Evolutionary conservation across 2,888 invertebrate genomes (phyloP).

Genomic region (Anoplius nigerrimus): DNA sequence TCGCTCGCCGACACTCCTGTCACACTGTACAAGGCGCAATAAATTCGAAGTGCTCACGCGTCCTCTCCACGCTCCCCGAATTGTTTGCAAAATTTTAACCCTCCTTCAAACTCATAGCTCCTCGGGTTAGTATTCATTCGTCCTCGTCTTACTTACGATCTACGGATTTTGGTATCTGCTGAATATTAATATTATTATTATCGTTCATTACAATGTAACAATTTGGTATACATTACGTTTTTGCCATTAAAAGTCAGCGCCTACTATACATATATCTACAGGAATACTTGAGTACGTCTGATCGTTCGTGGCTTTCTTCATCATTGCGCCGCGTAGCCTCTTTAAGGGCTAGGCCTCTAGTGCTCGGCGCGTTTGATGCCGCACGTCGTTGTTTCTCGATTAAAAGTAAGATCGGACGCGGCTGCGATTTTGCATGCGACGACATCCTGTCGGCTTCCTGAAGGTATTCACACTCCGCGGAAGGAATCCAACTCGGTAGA

Average conservation of each 20-base stretch:
- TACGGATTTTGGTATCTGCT: constrained; percentile 59
- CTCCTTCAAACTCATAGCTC: too few relatives aligned
- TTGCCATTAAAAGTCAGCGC: constrained; percentile 62
- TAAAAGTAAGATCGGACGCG: not conserved
- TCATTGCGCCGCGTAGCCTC: constrained; percentile 14
- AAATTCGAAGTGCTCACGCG: too few relatives aligned
- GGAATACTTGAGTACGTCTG: constrained; percentile 68
- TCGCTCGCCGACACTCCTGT: not conserved
- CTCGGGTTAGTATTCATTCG: not conserved
- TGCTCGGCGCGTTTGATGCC: constrained; percentile 13
- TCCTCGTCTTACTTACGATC: not conserved
- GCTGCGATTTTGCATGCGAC: too few relatives aligned
- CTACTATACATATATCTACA: constrained; percentile 75
- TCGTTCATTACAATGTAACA: constrained; percentile 68
- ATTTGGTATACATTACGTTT: constrained; percentile 35
- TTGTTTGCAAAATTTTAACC: not conserved
- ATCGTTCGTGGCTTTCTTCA: constrained; percentile 49
- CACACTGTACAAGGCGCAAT: too few relatives aligned
- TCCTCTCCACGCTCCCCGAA: not conserved
- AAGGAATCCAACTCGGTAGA: too few relatives aligned
- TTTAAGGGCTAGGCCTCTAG: not conserved
- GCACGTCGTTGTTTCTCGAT: constrained; percentile 9
- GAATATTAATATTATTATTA: constrained; percentile 63
- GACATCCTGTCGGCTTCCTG: too few relatives aligned
- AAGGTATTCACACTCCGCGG: too few relatives aligned